A percentile compares a stretch with the other conserved stretches of the same genome.
phyloP scores from a whole-genome alignment of 2,113 vertebrate genomes.

The Melanerpes aurifrons region DNA sequence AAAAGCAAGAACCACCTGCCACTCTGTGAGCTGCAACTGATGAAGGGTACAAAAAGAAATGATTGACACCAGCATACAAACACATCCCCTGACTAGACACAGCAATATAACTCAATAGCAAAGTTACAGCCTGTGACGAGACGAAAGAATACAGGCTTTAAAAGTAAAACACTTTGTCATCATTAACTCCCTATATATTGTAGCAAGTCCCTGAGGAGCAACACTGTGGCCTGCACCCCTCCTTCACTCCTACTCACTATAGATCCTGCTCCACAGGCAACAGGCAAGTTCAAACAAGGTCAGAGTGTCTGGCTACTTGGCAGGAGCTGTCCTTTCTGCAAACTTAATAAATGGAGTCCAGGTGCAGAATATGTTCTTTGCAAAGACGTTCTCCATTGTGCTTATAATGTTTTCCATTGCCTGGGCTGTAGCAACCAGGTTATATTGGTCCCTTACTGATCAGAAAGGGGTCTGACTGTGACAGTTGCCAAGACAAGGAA shows the following conservation, averaged over 20 bases:
- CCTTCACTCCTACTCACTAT: neutral
- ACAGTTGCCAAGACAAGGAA: constrained; percentile 18
- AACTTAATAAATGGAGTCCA: constrained; percentile 58
- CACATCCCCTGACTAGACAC: constrained; percentile 57
- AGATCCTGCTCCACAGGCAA: constrained; percentile 8
- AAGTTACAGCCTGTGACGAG: constrained; percentile 55
- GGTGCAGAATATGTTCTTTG: constrained; percentile 45
- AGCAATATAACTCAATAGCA: constrained; percentile 58
- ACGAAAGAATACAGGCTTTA: constrained; percentile 64
- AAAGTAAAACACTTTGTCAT: constrained; percentile 66
- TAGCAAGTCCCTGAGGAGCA: constrained; percentile 36
- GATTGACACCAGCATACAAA: constrained; percentile 63
- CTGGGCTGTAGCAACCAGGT: neutral
- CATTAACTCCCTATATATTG: constrained; percentile 39
- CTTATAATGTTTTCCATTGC: neutral
- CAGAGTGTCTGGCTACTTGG: constrained; percentile 61
- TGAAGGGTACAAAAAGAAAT: constrained; percentile 40
- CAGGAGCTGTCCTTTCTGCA: constrained; percentile 61
- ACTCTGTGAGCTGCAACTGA: neutral
- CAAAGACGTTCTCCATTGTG: neutral
- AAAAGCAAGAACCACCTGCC: constrained; percentile 37
- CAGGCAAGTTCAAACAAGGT: constrained; percentile 69
- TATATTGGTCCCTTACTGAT: constrained; percentile 17
- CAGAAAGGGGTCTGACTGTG: neutral
- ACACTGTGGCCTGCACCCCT: neutral